Base-by-base conservation (phyloP, 2,113 vertebrate species). In the Elephantulus edwardii region DNA sequence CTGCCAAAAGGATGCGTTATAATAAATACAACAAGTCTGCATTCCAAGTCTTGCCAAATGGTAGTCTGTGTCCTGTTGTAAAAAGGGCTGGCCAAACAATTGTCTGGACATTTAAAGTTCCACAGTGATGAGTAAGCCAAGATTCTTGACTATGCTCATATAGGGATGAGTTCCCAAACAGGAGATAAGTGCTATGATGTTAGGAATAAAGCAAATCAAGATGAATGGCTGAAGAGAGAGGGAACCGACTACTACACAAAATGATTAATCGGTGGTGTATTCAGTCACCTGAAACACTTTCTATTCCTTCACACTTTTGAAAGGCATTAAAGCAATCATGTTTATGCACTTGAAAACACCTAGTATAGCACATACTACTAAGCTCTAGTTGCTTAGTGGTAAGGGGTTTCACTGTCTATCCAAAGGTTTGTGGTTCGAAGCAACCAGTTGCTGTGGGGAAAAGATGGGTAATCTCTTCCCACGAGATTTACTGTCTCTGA, bases 301-400 rank as follows among this genome's bases (percentile, higher is more conserved):
- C n/a, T 56, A 42, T 74, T 52, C 26, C 22, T 75, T 44, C 60
- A 83, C 12, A 52, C 11, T n/a, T 64, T 89, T 22, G 79, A 3
- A 88, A 86, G 83, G 50, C 66, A 74, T 28, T 79, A 77, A 46
- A 86, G 71, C 71, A 71, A 74, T 75, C 46, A 68, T 79, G 24
- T 68, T 54, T 70, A 58, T 42, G 17, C 42, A 52, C 66, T 38
- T 81, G 19, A 46, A 75, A 75, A 83, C 5, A 70, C 11, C 4
- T 42, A 58, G 4, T 22, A 12, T 40, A 33, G 74, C 42, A n/a
- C n/a, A n/a, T n/a, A n/a, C n/a, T n/a, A n/a, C n/a, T n/a, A n/a
- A n/a, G n/a, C n/a, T n/a, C n/a, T n/a, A n/a, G n/a, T n/a, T n/a
- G n/a, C n/a, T n/a, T n/a, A n/a, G n/a, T n/a, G n/a, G n/a, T n/a